A percentile compares a stretch with the other conserved stretches of the same genome.
phyloP scores from a whole-genome alignment of 2,797 vertebrate genomes.

The Chelonia mydas region DNA sequence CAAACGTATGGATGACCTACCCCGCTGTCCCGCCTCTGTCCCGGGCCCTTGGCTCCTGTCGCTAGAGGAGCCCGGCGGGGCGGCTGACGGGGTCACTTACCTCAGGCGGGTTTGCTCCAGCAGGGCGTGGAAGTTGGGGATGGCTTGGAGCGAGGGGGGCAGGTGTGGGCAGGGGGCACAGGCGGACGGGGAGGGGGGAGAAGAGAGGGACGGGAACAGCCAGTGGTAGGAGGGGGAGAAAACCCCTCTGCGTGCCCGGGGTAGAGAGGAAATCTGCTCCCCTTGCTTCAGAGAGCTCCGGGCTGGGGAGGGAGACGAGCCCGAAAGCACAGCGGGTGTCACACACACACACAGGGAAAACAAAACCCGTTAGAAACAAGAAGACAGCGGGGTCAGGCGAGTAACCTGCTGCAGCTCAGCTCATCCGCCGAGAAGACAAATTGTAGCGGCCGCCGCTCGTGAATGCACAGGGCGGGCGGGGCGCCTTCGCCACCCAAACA shows the following conservation, averaged over 20 bases:
- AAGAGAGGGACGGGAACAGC: background rate
- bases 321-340: background rate
- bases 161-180: background rate
- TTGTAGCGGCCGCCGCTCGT: background rate
- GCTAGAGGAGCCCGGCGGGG: background rate
- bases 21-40: background rate
- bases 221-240: background rate
- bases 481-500: background rate
- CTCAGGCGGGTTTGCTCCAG: background rate
- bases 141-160: too few species aligned
- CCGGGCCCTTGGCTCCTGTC: background rate
- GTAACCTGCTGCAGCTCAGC: slow-evolving; percentile 25
- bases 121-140: too few species aligned
- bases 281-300: background rate
- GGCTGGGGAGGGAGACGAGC: background rate
- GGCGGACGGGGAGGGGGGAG: background rate
- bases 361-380: too few species aligned
- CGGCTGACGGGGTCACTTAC: background rate
- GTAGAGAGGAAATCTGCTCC: background rate
- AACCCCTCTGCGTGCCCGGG: background rate
- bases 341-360: too few species aligned
- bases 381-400: background rate
- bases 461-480: slow-evolving; percentile 15
- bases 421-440: background rate
- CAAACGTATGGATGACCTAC: background rate